phyloP scores from a whole-genome alignment of 1,140 invertebrate genomes.

The Helicoverpa armigera region DNA sequence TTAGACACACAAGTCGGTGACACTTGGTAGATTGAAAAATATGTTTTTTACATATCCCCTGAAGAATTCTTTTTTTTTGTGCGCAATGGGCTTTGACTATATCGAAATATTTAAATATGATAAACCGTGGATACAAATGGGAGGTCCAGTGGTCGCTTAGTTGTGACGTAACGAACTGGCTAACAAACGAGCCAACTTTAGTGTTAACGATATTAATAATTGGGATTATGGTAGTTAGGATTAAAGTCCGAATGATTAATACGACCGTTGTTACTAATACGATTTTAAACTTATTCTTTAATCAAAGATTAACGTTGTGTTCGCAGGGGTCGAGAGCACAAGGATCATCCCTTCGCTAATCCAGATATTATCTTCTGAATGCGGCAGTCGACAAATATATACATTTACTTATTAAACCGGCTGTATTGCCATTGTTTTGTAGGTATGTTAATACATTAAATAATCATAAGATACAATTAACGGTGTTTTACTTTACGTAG shows the following conservation, averaged over 20 bases:
- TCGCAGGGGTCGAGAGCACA: conserved; percentile 60
- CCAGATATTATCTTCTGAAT: conserved; percentile 52
- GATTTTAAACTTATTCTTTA: conserved; percentile 41
- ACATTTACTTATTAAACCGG: background rate
- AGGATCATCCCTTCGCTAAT: conserved; percentile 62
- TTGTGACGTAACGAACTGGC: conserved; percentile 10
- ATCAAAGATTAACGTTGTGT: conserved; percentile 47
- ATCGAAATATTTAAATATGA: background rate
- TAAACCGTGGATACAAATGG: background rate
- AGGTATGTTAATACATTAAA: no score
- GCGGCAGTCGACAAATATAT: conserved; percentile 38
- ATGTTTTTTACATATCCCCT: background rate
- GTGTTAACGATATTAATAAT: conserved; percentile 39
- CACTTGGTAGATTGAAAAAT: background rate
- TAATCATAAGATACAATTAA: no score
- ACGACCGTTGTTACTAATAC: conserved; percentile 26
- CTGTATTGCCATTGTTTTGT: no score
- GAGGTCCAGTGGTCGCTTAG: conserved; percentile 19
- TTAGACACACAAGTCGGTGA: background rate
- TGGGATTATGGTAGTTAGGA: conserved; percentile 37
- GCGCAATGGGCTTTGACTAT: background rate
- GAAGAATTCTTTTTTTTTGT: background rate
- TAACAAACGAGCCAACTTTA: conserved; percentile 36
- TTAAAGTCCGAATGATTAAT: conserved; percentile 33
- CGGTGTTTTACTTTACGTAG: no score